Evolutionary conservation across 2,113 vertebrate genomes (phyloP), one percentile per base, ranked within the genome.

Genomic region (Herpetotheres cachinnans): DNA sequence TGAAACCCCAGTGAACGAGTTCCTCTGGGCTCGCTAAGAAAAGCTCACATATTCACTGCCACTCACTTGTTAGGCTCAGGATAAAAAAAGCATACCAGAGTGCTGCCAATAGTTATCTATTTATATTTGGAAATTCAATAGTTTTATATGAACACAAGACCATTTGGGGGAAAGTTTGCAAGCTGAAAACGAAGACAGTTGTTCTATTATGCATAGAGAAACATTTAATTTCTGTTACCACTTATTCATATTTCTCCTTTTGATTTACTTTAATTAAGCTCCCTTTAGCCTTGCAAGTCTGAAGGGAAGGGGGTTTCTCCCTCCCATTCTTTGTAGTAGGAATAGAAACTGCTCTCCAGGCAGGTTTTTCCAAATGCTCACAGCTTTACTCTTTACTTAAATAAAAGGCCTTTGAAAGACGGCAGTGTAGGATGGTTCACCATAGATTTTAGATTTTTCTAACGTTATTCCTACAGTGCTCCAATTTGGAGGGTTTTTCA

Each of bases 221-320:
- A 87, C 73, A 76, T 77, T 89, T 86, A 34, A 81, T 84, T 94
- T 89, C 12, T 66, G 11, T 62, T 58, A 49, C 20, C 1, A 44
- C 16, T 62, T 96, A 80, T 83, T 80, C 32, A 66, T 78, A 87
- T 86, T 88, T 90, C 11, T 88, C n/a, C 22, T 90, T 90, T 56
- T 54, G 77, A 90, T 93, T 92, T 89, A 71, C 19, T 95, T 92
- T 92, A 86, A 70, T 94, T 79, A 93, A 84, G 50, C 11, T 84
- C 26, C 49, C 38, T 76, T 69, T 70, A 90, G 62, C 27, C 20
- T 86, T 4, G 0, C 19, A 71, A 70, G 22, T 46, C 52, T 34
- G 46, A 93, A 70, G 36, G 22, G 27, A 93, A 87, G 19, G 21
- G 29, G 4, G 0, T 77, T 95, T 86, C 47, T 92, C 29, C 4